phyloP scores from a whole-genome alignment of 2,888 invertebrate species.

The Ichneumon xanthorius region DNA sequence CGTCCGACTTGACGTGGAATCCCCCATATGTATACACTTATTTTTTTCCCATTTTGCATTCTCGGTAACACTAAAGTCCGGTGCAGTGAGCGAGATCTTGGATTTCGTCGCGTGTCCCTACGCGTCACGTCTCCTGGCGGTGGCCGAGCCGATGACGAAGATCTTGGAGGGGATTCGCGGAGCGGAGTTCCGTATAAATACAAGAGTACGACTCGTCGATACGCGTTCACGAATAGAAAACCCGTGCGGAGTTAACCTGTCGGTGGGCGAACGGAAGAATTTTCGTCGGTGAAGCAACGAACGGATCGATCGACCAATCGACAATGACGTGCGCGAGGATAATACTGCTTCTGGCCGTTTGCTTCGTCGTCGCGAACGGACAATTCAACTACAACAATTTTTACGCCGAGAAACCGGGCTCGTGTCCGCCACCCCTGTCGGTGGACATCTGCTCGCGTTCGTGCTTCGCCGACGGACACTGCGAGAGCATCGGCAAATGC shows the following conservation, averaged over 20 bases:
- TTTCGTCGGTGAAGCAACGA: background rate
- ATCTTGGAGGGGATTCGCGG: slow-evolving; percentile 49
- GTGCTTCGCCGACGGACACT: slow-evolving; percentile 84
- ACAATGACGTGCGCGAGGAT: slow-evolving; percentile 30
- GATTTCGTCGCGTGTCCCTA: slow-evolving; percentile 28
- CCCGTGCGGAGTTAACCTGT: slow-evolving; percentile 26
- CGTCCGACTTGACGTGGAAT: too few relatives aligned
- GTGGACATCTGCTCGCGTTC: slow-evolving; percentile 85
- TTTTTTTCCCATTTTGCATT: background rate
- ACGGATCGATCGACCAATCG: background rate
- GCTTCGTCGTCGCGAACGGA: slow-evolving; percentile 30
- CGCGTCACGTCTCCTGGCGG: background rate
- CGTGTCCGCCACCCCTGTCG: slow-evolving; percentile 86
- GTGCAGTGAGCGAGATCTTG: slow-evolving; percentile 20
- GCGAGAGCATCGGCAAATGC: slow-evolving; percentile 83
- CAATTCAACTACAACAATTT: slow-evolving; percentile 49
- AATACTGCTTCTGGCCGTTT: slow-evolving; percentile 54
- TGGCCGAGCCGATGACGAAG: slow-evolving; percentile 16
- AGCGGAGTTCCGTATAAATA: slow-evolving; percentile 59
- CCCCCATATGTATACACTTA: too few relatives aligned
- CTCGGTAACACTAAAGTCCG: background rate
- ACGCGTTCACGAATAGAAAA: slow-evolving; percentile 42
- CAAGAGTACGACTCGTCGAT: slow-evolving; percentile 39
- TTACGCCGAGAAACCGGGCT: slow-evolving; percentile 82
- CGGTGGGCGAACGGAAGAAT: background rate